These are phyloP conservation scores for Nerophis ophidion DNA, from an alignment of 2,113 vertebrate species.

Conservation along the genomic window DNA sequence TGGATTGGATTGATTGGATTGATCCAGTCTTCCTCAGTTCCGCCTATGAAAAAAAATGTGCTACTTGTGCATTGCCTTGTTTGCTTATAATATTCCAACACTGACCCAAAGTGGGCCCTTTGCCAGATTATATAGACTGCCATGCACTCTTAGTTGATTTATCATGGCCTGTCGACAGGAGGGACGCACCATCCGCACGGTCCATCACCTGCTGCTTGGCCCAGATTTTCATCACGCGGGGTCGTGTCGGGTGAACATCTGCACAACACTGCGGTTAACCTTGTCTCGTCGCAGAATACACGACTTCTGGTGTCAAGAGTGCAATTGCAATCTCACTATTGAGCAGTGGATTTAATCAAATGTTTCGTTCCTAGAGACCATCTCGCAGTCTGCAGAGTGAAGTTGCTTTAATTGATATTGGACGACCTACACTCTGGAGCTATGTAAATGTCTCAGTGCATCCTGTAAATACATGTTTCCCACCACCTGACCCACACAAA, in stretches of 20 bases:
- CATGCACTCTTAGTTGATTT: slow-evolving; percentile 1
- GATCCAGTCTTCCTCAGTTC: slow-evolving; percentile 2
- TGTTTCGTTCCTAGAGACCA: not conserved
- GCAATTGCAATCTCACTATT: slow-evolving; percentile 8
- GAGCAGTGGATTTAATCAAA: slow-evolving; percentile 30
- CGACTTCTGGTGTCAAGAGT: slow-evolving; percentile 2
- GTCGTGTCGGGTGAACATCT: slow-evolving; percentile 10
- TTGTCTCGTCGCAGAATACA: slow-evolving; percentile 1
- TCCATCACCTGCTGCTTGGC: slow-evolving; percentile 12
- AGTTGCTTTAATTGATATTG: slow-evolving; percentile 16
- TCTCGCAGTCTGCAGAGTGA: slow-evolving; percentile 8
- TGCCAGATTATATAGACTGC: slow-evolving; percentile 12
- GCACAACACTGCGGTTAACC: not conserved
- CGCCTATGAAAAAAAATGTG: slow-evolving; percentile 3
- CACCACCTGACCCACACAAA: slow-evolving; percentile 19
- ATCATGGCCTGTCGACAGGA: slow-evolving; percentile 30
- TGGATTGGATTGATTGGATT: no score
- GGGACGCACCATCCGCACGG: slow-evolving; percentile 8
- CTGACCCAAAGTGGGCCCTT: slow-evolving; percentile 32
- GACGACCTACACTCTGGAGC: slow-evolving; percentile 4
- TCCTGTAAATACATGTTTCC: slow-evolving; percentile 55
- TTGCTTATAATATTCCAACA: slow-evolving; percentile 13
- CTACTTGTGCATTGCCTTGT: not conserved
- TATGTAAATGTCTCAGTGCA: slow-evolving; percentile 20
- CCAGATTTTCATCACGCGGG: slow-evolving; percentile 10